Evolutionary conservation across 2,888 invertebrate species (phyloP).

Genomic region (Aleiodes testaceus): DNA sequence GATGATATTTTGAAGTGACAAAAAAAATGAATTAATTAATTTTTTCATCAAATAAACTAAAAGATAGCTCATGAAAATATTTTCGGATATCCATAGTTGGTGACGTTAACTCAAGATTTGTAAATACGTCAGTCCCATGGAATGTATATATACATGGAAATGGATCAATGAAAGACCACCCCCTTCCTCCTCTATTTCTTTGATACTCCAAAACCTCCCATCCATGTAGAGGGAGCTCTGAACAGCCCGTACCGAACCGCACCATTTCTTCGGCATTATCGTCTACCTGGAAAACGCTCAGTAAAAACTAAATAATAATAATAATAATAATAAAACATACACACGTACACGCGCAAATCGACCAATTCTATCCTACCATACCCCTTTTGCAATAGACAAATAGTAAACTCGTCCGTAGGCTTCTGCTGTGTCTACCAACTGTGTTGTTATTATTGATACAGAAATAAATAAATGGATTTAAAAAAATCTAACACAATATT

Average conservation of each 20-base stretch:
- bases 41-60: no score
- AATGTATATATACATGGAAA: constrained; percentile 59
- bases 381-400: neutral
- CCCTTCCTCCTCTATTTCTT: constrained; percentile 54
- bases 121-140: constrained; percentile 58
- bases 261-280: constrained; percentile 55
- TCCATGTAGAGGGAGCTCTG: constrained; percentile 42
- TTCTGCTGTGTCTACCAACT: no score
- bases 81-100: constrained; percentile 1
- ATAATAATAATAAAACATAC: no score
- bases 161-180: constrained; percentile 72
- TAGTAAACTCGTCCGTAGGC: constrained; percentile 45
- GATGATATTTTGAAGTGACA: no score
- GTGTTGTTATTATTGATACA: no score
- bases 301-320: constrained; percentile 12
- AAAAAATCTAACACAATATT: no score
- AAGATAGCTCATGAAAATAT: neutral
- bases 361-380: no score
- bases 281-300: constrained; percentile 51
- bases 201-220: constrained; percentile 54
- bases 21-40: no score
- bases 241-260: constrained; percentile 62
- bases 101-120: constrained; percentile 55
- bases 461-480: no score
- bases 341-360: no score